These are phyloP conservation scores for Oryzias woworae DNA, from an alignment of 2,113 vertebrate genomes.

Conservation along the genomic window DNA sequence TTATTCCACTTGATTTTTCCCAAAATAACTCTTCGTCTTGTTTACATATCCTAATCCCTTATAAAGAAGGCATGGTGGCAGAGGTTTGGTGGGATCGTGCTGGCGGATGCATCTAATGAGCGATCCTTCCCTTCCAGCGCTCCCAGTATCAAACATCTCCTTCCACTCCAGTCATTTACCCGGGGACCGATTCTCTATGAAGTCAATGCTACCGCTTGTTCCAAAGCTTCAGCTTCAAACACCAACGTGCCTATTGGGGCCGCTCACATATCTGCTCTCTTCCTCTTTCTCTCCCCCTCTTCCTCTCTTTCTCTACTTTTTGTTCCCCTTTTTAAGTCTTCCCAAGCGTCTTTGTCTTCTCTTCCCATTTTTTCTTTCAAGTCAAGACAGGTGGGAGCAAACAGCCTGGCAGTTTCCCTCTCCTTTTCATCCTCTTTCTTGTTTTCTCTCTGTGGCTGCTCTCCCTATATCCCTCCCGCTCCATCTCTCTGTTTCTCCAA, in stretches of 20 bases:
- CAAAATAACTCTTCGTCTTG: constrained; percentile 43
- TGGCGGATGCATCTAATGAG: constrained; percentile 66
- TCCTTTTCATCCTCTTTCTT: constrained; percentile 57
- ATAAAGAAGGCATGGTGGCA: constrained; percentile 20
- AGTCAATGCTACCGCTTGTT: constrained; percentile 66
- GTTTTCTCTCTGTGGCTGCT: constrained; percentile 44
- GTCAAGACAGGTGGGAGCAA: constrained; percentile 73
- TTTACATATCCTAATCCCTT: constrained; percentile 62
- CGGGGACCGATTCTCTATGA: constrained; percentile 67
- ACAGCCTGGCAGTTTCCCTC: constrained; percentile 66
- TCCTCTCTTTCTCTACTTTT: constrained; percentile 51
- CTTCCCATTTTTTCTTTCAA: constrained; percentile 61
- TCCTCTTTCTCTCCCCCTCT: constrained; percentile 63
- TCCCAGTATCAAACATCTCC: constrained; percentile 71
- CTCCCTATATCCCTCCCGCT: constrained; percentile 23
- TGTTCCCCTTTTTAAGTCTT: constrained; percentile 66
- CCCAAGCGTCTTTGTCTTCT: constrained; percentile 70
- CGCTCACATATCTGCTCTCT: constrained; percentile 58
- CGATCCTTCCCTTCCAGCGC: constrained; percentile 61
- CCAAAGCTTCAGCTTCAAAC: constrained; percentile 69
- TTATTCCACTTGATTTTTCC: constrained; percentile 20
- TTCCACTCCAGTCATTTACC: constrained; percentile 72
- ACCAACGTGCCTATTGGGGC: constrained; percentile 68
- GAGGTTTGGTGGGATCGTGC: constrained; percentile 37
- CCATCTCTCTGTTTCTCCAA: constrained; percentile 45